Evolutionary conservation across 2,888 invertebrate species (phyloP), one percentile per base, ranked within the genome.

Genomic region (Zygaena filipendulae): DNA sequence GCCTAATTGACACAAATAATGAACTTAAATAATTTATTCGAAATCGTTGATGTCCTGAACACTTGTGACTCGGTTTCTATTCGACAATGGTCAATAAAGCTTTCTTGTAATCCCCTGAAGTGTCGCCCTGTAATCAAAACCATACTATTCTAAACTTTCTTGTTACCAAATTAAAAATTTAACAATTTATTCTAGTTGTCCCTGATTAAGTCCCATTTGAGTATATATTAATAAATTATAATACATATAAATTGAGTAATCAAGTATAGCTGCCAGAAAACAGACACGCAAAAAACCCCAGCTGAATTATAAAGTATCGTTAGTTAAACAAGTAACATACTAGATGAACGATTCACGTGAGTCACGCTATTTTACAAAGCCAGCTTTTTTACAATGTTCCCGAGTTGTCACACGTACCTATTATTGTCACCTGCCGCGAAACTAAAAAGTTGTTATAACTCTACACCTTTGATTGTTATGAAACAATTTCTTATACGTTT

Each of bases 61-160:
- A 42, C 45, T 48, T 48, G 7, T 16, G 16, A 16, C 41, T 35
- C 37, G 35, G 38, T 45, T 59, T 54, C 57, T 86, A 86, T 64
- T 86, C 88, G 75, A 92, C 85, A 69, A 95, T 82, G 55, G 92
- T 88, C 74, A 95, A 85, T 62, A 95, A 86, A 59, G 92, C 87
- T 82, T 89, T 90, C 84, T 88, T 93, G 87, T 95, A 95, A 84
- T 95, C 92, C 54, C 95, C 95, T 58, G 92, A 92, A 44, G 93
- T 93, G 82, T 95, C 95, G 58, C 87, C 92, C 92, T 93, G 87
- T 60, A 90, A 87, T 63, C 66, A 74, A 72, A 77, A 75, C 42
- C 36, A n/a, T n/a, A 56, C 54, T 50, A 53, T 56, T 60, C 67
- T 68, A 54, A 54, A 49, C 54, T 47, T 39, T 7, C 7, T 4